phyloP scores from a whole-genome alignment of 2,888 invertebrate genomes.

The Tryphoninae sp. region DNA sequence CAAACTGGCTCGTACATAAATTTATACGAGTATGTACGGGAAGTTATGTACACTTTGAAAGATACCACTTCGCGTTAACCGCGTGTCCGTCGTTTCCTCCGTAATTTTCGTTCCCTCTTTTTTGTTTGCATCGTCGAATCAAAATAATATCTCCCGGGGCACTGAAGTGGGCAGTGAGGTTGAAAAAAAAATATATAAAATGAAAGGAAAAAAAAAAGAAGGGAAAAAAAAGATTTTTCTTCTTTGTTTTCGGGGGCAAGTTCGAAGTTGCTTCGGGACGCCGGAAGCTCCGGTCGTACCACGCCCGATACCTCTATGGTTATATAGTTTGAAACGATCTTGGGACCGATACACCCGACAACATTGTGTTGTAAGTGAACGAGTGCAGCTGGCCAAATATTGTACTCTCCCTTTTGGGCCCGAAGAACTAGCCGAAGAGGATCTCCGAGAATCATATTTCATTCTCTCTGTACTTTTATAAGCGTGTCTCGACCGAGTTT shows the following conservation, averaged over 20 bases:
- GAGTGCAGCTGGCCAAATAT: slow-evolving; percentile 40
- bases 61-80: slow-evolving; percentile 44
- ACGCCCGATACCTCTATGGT: not conserved
- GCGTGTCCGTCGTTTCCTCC: slow-evolving; percentile 17
- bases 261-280: slow-evolving; percentile 23
- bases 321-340: slow-evolving; percentile 25
- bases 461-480: too few species aligned
- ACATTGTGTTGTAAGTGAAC: slow-evolving; percentile 7
- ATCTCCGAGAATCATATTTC: not conserved
- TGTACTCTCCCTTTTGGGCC: slow-evolving; percentile 4
- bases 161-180: not conserved
- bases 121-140: slow-evolving; percentile 14
- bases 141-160: slow-evolving; percentile 30
- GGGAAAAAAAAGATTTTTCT: not conserved
- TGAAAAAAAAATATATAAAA: not conserved
- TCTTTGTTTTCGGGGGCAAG: slow-evolving; percentile 1
- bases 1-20: slow-evolving; percentile 29
- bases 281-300: slow-evolving; percentile 19
- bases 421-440: not conserved
- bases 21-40: slow-evolving; percentile 1
- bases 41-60: slow-evolving; percentile 16
- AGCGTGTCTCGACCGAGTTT: too few species aligned
- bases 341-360: slow-evolving; percentile 10
- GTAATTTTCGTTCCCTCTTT: slow-evolving; percentile 17
- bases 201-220: not conserved